Conservation (phyloP, 2,113 vertebrate genomes). For the Sphyrna mokarran region DNA sequence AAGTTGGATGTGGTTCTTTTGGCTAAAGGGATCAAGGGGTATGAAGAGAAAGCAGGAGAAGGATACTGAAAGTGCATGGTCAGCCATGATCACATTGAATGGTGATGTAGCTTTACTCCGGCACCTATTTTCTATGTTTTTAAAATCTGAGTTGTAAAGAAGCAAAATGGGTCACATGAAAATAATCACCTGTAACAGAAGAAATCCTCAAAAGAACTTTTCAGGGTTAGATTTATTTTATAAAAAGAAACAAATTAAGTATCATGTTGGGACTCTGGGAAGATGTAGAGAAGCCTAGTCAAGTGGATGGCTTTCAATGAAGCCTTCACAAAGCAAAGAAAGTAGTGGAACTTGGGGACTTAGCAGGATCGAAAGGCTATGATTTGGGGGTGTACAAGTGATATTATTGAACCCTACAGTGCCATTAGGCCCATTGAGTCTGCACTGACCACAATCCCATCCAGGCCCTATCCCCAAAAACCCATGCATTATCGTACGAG, state of each 20-base stretch:
- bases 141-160: background rate
- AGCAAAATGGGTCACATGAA: background rate
- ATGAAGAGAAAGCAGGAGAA: too few species aligned
- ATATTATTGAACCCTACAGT: too few species aligned
- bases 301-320: background rate
- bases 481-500: too few species aligned
- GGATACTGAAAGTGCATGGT: too few species aligned
- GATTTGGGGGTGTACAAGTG: background rate
- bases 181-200: background rate
- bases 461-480: too few species aligned
- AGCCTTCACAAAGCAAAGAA: background rate
- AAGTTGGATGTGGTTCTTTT: too few species aligned
- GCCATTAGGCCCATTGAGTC: too few species aligned
- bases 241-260: background rate
- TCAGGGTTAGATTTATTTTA: background rate
- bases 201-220: background rate
- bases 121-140: too few species aligned
- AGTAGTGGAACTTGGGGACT: background rate
- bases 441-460: too few species aligned
- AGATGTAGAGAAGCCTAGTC: background rate
- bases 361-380: background rate
- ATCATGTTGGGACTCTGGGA: background rate
- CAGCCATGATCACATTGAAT: too few species aligned
- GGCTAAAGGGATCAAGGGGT: too few species aligned
- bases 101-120: too few species aligned